Conservation (phyloP, 2,113 vertebrate genomes). For the Tauraco erythrolophus region DNA sequence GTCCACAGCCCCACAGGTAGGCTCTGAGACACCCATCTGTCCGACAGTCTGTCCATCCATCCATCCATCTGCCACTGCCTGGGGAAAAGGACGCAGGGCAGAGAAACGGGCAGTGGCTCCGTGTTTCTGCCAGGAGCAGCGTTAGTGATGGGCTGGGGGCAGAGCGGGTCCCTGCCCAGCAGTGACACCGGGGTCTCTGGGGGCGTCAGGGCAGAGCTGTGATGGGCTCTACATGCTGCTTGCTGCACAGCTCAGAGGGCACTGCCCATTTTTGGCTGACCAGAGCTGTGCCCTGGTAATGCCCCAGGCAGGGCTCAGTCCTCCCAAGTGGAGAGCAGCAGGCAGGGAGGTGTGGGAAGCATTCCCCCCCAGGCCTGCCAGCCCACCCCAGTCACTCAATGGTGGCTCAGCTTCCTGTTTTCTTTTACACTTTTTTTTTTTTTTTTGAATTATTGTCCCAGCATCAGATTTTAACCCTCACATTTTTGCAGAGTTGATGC, state of each 20-base stretch:
- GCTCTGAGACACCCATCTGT: background rate
- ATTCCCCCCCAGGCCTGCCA: background rate
- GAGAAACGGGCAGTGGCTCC: background rate
- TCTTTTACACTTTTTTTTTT: background rate
- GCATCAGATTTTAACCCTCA: background rate
- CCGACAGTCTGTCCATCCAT: accelerated
- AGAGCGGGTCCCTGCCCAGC: background rate
- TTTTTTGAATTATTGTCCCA: background rate
- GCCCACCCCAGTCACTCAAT: background rate
- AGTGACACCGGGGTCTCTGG: background rate
- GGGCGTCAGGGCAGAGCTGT: background rate
- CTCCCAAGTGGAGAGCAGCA: background rate
- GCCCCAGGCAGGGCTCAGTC: background rate
- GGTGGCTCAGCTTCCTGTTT: background rate
- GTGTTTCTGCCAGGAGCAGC: background rate
- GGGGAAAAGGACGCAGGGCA: accelerated
- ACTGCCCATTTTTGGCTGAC: background rate
- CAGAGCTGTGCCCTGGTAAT: background rate
- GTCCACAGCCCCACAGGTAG: constrained; percentile 88
- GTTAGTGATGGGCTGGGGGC: background rate
- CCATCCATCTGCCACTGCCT: too few relatives aligned
- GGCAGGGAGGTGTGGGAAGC: background rate
- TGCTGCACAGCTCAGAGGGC: background rate
- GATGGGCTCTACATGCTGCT: background rate
- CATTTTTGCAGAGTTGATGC: accelerated